phyloP scores from a whole-genome alignment of 2,888 invertebrate species.

The Sceliomorpha sp. region DNA sequence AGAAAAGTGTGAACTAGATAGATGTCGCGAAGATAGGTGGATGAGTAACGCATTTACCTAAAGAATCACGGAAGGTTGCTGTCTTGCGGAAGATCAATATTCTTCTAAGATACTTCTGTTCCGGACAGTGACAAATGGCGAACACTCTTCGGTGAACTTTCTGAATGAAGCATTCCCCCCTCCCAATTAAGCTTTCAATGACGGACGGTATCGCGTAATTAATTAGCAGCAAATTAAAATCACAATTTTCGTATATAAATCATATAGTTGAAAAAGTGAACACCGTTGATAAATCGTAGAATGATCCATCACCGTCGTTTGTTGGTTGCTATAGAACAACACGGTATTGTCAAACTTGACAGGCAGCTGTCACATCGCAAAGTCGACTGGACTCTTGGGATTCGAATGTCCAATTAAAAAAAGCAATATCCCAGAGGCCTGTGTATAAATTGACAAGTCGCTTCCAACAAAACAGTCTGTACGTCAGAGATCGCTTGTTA shows the following conservation, averaged over 20 bases:
- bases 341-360: constrained; percentile 27
- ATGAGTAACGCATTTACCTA: constrained; percentile 26
- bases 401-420: constrained; percentile 62
- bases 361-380: constrained; percentile 48
- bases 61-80: constrained; percentile 35
- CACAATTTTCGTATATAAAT: constrained; percentile 29
- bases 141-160: constrained; percentile 71
- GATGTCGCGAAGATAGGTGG: constrained; percentile 14
- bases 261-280: constrained; percentile 5
- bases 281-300: background rate
- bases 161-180: constrained; percentile 64
- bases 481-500: constrained; percentile 56
- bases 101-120: constrained; percentile 75
- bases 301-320: constrained; percentile 3
- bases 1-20: constrained; percentile 19
- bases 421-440: constrained; percentile 57
- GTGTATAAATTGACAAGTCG: constrained; percentile 52
- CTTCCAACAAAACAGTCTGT: constrained; percentile 49
- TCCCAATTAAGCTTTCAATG: constrained; percentile 64
- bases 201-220: constrained; percentile 65
- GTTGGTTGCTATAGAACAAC: constrained; percentile 20
- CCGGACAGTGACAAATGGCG: constrained; percentile 78
- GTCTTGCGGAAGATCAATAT: constrained; percentile 70
- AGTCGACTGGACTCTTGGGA: constrained; percentile 46
- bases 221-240: constrained; percentile 72